These are phyloP conservation scores for Acanthosepion esculentum DNA, from an alignment of 2,888 invertebrate species.

Conservation along the genomic window DNA sequence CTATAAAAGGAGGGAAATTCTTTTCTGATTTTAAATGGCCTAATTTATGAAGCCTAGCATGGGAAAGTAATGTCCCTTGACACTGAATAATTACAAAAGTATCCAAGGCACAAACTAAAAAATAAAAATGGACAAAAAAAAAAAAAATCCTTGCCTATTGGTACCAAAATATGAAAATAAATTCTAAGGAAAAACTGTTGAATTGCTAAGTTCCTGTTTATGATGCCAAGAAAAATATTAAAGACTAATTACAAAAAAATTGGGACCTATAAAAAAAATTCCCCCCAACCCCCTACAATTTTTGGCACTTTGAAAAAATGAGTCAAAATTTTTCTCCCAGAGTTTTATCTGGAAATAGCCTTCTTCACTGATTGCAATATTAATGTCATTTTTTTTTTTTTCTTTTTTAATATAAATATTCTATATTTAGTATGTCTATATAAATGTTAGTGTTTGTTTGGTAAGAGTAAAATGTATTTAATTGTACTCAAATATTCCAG, in stretches of 20 bases:
- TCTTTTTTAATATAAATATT: background rate
- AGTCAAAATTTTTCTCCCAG: conserved; percentile 33
- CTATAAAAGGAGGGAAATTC: too few relatives aligned
- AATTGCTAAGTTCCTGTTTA: conserved; percentile 33
- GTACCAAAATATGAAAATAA: background rate
- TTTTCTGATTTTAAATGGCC: background rate
- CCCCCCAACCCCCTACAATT: background rate
- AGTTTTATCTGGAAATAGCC: conserved; percentile 33
- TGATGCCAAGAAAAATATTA: background rate
- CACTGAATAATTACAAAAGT: background rate
- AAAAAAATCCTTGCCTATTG: background rate
- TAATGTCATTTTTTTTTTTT: background rate
- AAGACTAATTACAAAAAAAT: background rate
- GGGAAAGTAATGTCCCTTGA: background rate
- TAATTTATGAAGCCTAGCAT: background rate
- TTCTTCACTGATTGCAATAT: conserved; percentile 3
- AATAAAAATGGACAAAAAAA: background rate
- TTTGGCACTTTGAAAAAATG: conserved; percentile 33
- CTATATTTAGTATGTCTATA: background rate
- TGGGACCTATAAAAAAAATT: background rate
- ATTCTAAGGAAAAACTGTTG: background rate
- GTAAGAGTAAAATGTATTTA: background rate
- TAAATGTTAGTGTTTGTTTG: background rate
- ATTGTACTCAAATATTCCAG: background rate
- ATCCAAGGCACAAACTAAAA: background rate